Conservation (phyloP, 2,888 invertebrate species). For the Craniophora ligustri region DNA sequence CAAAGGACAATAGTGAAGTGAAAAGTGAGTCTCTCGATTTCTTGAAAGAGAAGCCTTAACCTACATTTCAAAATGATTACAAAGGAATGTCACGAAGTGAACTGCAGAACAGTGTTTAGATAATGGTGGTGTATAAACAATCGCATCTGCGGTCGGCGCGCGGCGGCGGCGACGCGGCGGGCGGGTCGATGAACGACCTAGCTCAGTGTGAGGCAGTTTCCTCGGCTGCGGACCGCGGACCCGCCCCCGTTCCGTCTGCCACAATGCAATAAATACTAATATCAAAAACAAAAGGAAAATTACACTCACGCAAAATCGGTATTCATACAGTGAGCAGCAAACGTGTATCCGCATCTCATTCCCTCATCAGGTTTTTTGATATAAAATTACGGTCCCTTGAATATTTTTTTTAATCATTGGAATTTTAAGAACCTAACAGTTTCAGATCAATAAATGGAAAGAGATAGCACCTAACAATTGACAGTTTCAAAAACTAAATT, state of each 20-base stretch:
- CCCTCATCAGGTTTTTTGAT: slow-evolving; percentile 7
- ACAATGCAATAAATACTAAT: slow-evolving; percentile 46
- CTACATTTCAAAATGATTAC: slow-evolving; percentile 83
- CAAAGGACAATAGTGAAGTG: slow-evolving; percentile 38
- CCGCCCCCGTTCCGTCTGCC: slow-evolving; percentile 59
- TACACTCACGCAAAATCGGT: slow-evolving; percentile 7
- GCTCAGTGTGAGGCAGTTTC: slow-evolving; percentile 71
- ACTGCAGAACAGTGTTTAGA: slow-evolving; percentile 80
- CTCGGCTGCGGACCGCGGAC: slow-evolving; percentile 52
- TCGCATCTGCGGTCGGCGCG: slow-evolving; percentile 73
- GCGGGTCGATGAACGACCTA: slow-evolving; percentile 87
- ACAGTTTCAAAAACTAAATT: too few relatives aligned
- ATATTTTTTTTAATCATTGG: too few relatives aligned
- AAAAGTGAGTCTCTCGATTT: slow-evolving; percentile 54
- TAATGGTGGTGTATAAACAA: slow-evolving; percentile 84
- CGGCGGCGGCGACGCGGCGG: slow-evolving; percentile 48
- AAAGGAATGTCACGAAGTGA: slow-evolving; percentile 85
- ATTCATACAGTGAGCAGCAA: not conserved
- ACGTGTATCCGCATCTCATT: not conserved
- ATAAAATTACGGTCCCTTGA: too few relatives aligned
- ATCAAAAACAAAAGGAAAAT: slow-evolving; percentile 23
- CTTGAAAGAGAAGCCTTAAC: slow-evolving; percentile 82
- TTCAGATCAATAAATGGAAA: too few relatives aligned
- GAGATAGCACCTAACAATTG: too few relatives aligned
- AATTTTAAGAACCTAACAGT: too few relatives aligned